phyloP scores from a whole-genome alignment of 2,113 vertebrate species.

The Passer domesticus region DNA sequence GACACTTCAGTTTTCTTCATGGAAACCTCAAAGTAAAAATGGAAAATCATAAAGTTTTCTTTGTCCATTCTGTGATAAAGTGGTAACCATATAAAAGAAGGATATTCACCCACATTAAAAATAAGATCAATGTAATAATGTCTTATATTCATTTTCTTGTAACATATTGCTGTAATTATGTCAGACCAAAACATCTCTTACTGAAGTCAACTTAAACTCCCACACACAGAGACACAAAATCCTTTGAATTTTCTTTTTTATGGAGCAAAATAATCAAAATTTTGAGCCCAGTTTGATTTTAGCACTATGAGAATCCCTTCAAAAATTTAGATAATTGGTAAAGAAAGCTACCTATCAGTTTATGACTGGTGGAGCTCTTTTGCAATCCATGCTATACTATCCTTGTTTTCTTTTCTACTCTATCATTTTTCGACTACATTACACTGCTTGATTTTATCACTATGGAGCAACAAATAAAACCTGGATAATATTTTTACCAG shows the following conservation, averaged over 20 bases:
- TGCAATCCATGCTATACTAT: neutral
- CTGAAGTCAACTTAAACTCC: neutral
- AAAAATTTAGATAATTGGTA: neutral
- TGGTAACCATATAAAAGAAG: slow-evolving; percentile 20
- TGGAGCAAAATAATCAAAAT: neutral
- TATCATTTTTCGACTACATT: neutral
- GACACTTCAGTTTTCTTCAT: slow-evolving; percentile 9
- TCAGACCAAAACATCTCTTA: slow-evolving; percentile 8
- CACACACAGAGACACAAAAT: neutral
- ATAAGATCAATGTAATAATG: neutral
- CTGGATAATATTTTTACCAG: neutral
- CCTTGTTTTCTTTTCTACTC: neutral
- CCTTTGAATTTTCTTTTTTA: neutral
- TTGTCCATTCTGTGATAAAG: neutral
- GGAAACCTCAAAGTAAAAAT: slow-evolving; percentile 37
- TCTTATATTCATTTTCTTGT: slow-evolving; percentile 5
- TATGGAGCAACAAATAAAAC: neutral
- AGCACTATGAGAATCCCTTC: neutral
- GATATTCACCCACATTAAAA: neutral
- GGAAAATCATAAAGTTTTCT: neutral
- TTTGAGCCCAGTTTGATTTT: neutral
- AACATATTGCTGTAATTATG: neutral
- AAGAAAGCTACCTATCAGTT: neutral
- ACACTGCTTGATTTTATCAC: neutral
- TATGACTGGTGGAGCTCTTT: neutral